These are phyloP conservation scores for Lates calcarifer DNA, from an alignment of 2,113 vertebrate genomes.

Conservation along the genomic window DNA sequence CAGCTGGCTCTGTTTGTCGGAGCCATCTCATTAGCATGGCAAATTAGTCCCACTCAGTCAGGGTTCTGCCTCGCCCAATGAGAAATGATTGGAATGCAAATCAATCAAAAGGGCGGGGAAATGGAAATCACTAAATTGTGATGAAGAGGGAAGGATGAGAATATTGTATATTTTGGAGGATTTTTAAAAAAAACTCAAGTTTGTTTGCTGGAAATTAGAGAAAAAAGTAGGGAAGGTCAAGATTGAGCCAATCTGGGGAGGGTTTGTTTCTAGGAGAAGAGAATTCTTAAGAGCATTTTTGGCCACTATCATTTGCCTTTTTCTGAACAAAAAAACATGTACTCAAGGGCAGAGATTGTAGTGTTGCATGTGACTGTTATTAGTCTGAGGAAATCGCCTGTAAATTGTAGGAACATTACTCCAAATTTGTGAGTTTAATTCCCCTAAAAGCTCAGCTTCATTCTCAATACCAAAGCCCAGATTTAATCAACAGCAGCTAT, in stretches of 20 bases:
- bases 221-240: slow-evolving; percentile 24
- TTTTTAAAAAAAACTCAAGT: not conserved
- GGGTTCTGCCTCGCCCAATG: slow-evolving; percentile 95
- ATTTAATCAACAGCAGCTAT: slow-evolving; percentile 54
- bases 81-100: slow-evolving; percentile 97
- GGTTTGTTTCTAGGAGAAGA: slow-evolving; percentile 5
- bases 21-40: slow-evolving; percentile 97
- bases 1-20: slow-evolving; percentile 97
- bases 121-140: slow-evolving; percentile 90
- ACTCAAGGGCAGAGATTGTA: slow-evolving; percentile 10
- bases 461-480: slow-evolving; percentile 17
- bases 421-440: slow-evolving; percentile 61
- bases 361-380: slow-evolving; percentile 27
- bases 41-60: slow-evolving; percentile 98
- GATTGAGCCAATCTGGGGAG: slow-evolving; percentile 18
- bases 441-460: slow-evolving; percentile 59
- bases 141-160: slow-evolving; percentile 41
- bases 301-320: not conserved
- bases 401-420: slow-evolving; percentile 51
- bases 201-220: slow-evolving; percentile 41
- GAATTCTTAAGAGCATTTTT: not conserved
- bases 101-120: slow-evolving; percentile 93
- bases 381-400: slow-evolving; percentile 37
- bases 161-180: slow-evolving; percentile 17
- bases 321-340: not conserved